A percentile compares a stretch with the other conserved stretches of the same genome.
Conservation (phyloP, 1,140 invertebrate genomes). For the Trachymyrmex septentrionalis region DNA sequence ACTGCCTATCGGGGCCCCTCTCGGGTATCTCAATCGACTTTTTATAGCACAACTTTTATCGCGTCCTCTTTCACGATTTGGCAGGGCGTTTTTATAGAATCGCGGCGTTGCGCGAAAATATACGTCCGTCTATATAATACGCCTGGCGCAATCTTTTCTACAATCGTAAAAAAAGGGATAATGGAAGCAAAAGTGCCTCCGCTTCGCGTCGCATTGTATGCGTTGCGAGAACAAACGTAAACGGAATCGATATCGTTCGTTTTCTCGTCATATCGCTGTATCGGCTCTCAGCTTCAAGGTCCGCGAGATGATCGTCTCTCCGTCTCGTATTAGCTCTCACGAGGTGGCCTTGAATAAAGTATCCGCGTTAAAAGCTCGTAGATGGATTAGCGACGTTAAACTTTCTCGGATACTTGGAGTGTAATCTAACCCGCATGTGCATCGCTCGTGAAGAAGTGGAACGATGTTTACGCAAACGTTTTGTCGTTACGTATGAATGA, state of each 20-base stretch:
- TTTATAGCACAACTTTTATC: constrained; percentile 61
- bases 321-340: constrained; percentile 27
- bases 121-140: constrained; percentile 37
- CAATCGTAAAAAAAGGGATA: constrained; percentile 41
- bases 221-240: constrained; percentile 51
- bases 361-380: constrained; percentile 62
- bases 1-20: constrained; percentile 42
- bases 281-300: constrained; percentile 48
- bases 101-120: constrained; percentile 45
- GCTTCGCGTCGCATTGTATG: constrained; percentile 19
- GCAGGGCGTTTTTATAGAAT: constrained; percentile 38
- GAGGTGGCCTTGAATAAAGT: constrained; percentile 66
- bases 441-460: constrained; percentile 42
- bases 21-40: constrained; percentile 56
- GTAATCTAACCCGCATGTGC: constrained; percentile 40
- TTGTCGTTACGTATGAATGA: constrained; percentile 11
- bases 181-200: constrained; percentile 42
- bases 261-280: constrained; percentile 56
- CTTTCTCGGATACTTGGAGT: constrained; percentile 44
- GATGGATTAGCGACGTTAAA: constrained; percentile 59
- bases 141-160: constrained; percentile 42
- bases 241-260: constrained; percentile 57
- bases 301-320: constrained; percentile 28
- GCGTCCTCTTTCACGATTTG: constrained; percentile 53
- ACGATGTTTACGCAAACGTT: constrained; percentile 44